phyloP scores from a whole-genome alignment of 2,888 invertebrate genomes.

The Prosapia bicincta region DNA sequence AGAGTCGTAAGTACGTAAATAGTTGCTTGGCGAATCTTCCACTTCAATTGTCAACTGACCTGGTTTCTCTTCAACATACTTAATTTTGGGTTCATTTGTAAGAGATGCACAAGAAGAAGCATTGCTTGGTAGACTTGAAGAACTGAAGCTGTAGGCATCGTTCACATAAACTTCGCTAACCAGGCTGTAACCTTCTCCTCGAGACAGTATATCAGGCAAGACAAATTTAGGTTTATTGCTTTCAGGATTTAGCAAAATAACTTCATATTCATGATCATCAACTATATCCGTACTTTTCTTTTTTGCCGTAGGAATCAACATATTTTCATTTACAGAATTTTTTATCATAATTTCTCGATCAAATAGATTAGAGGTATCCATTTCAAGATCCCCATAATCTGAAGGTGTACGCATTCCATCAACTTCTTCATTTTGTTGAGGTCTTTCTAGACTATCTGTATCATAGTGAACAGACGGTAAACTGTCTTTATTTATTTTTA shows the following conservation, averaged over 20 bases:
- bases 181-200: conserved; percentile 59
- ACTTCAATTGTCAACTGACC: conserved; percentile 82
- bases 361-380: conserved; percentile 50
- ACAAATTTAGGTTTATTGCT: conserved; percentile 43
- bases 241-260: conserved; percentile 42
- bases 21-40: conserved; percentile 57
- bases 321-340: conserved; percentile 64
- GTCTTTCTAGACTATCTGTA: conserved; percentile 68
- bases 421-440: conserved; percentile 8
- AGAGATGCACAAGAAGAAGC: conserved; percentile 32
- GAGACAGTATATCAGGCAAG: conserved; percentile 50
- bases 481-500: conserved; percentile 15
- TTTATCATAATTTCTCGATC: conserved; percentile 78
- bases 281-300: conserved; percentile 32
- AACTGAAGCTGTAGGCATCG: conserved; percentile 57
- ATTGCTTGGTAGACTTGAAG: conserved; percentile 51
- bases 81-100: conserved; percentile 31
- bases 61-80: conserved; percentile 52
- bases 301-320: conserved; percentile 49
- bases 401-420: conserved; percentile 52
- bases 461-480: conserved; percentile 55
- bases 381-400: conserved; percentile 59
- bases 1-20: conserved; percentile 57
- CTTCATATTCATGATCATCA: conserved; percentile 50
- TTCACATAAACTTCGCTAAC: conserved; percentile 78